A percentile compares a stretch with the other conserved stretches of the same genome.
Evolutionary conservation across 2,113 vertebrate species (phyloP).

Genomic region (Arizona elegans): DNA sequence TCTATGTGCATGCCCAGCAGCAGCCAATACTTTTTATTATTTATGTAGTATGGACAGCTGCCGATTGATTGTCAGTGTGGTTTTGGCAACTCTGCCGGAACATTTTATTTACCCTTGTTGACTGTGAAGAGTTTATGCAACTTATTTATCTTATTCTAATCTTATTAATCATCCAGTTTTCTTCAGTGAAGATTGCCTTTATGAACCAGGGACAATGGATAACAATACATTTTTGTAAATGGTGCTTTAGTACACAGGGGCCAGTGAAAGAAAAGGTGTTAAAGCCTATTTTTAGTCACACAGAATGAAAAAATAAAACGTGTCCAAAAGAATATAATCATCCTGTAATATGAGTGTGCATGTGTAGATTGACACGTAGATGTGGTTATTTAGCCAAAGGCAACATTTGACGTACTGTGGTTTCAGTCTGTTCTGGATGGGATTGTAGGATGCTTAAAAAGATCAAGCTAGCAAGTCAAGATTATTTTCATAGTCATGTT

Average conservation of each 20-base stretch:
- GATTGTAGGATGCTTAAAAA: not conserved
- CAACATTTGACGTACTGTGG: not conserved
- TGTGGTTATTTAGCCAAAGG: not conserved
- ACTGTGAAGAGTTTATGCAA: slow-evolving; percentile 24
- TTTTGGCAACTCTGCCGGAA: slow-evolving; percentile 14
- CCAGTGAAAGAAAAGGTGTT: not conserved
- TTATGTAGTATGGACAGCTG: slow-evolving; percentile 8
- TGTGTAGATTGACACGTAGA: not conserved
- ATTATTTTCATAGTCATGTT: not conserved
- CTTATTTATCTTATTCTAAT: slow-evolving; percentile 27
- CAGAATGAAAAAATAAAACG: not conserved
- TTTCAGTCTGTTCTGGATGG: not conserved
- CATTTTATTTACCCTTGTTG: slow-evolving; percentile 25
- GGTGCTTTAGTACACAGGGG: not conserved
- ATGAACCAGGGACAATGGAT: not conserved
- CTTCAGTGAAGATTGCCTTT: slow-evolving; percentile 7
- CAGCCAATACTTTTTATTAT: not conserved
- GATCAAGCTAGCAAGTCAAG: not conserved
- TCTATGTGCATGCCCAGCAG: not conserved
- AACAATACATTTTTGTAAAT: not conserved
- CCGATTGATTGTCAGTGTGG: slow-evolving; percentile 8
- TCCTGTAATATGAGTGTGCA: not conserved
- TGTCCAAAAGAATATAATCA: not conserved
- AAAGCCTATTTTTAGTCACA: not conserved
- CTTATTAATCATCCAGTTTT: slow-evolving; percentile 16